Conservation (phyloP, 2,113 vertebrate species). For the Periophthalmodon schlosseri region DNA sequence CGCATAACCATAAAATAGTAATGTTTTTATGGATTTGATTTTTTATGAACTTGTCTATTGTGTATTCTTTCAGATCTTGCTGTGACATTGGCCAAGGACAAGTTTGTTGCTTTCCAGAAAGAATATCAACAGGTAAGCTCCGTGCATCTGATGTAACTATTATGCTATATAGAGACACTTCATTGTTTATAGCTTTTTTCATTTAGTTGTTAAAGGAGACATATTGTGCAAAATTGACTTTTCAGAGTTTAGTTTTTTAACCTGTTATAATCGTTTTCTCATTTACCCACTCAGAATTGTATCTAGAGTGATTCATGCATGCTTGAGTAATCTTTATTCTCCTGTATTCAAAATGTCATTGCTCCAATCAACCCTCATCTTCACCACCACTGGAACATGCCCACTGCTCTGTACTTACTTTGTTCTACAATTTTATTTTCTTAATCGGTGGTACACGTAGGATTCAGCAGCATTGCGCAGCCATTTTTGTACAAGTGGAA, state of each 20-base stretch:
- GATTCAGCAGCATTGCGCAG: too few relatives aligned
- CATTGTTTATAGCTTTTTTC: not conserved
- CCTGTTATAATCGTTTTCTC: too few relatives aligned
- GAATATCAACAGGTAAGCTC: conserved; percentile 90
- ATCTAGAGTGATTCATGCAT: conserved; percentile 1
- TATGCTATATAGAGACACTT: not conserved
- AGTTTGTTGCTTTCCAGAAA: conserved; percentile 77
- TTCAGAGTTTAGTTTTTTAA: too few relatives aligned
- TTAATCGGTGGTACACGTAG: too few relatives aligned
- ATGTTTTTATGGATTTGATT: not conserved
- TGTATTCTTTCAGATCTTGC: conserved; percentile 83
- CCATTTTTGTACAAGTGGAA: too few relatives aligned
- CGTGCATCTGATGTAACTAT: conserved; percentile 11
- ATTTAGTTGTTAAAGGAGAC: too few relatives aligned
- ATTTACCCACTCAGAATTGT: not conserved
- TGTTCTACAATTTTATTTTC: too few relatives aligned
- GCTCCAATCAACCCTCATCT: too few relatives aligned
- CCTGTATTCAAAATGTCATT: too few relatives aligned
- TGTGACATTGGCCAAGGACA: conserved; percentile 83
- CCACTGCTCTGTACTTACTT: too few relatives aligned
- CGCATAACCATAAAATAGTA: not conserved
- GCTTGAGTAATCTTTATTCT: too few relatives aligned
- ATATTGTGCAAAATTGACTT: not conserved
- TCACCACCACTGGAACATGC: too few relatives aligned
- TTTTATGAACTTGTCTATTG: conserved; percentile 31